Conservation (phyloP, 2,113 vertebrate species). For the Platysternon megacephalum region DNA sequence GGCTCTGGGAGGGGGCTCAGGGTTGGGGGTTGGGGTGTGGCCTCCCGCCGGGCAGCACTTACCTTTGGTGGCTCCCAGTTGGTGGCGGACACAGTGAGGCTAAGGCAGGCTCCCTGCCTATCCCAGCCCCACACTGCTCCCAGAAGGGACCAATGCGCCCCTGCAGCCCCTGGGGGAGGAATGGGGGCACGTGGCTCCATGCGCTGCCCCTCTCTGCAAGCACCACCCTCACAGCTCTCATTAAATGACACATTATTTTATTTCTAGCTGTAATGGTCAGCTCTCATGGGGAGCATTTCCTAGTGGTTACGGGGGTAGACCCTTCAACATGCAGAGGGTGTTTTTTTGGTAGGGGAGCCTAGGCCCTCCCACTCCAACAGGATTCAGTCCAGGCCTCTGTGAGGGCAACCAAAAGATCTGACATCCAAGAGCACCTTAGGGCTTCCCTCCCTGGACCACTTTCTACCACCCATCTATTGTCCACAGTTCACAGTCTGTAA, state of each 20-base stretch:
- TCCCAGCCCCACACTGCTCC: too few species aligned
- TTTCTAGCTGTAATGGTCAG: not conserved
- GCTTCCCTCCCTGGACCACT: not conserved
- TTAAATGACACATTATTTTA: not conserved
- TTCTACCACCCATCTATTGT: not conserved
- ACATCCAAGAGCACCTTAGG: not conserved
- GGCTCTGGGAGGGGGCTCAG: too few species aligned
- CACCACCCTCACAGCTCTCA: too few species aligned
- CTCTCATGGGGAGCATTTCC: not conserved
- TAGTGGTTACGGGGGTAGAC: not conserved
- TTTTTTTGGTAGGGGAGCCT: not conserved
- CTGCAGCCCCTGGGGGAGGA: too few species aligned
- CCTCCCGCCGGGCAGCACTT: too few species aligned
- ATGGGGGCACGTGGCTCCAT: too few species aligned
- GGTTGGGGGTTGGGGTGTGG: too few species aligned
- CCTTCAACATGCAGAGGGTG: not conserved
- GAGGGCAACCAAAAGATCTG: not conserved
- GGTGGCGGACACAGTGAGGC: too few species aligned
- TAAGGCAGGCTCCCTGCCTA: too few species aligned
- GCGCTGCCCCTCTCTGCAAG: too few species aligned
- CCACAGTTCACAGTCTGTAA: not conserved
- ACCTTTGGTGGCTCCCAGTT: too few species aligned
- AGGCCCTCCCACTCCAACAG: not conserved
- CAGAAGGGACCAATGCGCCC: too few species aligned
- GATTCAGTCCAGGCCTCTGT: not conserved